Evolutionary conservation across 1,140 invertebrate species (phyloP), one percentile per base, ranked within the genome.

Genomic region (Microplitis demolitor): DNA sequence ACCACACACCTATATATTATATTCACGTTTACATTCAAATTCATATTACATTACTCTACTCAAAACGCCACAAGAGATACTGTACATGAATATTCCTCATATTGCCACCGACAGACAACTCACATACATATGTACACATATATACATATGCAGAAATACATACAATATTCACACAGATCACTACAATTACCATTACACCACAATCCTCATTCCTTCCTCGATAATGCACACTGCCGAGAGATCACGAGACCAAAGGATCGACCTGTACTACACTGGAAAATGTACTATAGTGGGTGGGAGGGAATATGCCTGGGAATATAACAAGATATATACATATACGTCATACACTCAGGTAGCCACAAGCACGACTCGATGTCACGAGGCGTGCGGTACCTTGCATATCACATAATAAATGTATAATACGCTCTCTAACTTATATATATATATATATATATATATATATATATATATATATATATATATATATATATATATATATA

Each of bases 341-440:
- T 70, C 69, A 70, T 70, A 70, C 39, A 70, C 69, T 63, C 69
- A 16, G 24, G 63, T 70, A 31, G 60, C 69, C 69, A 70, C 58
- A 69, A 69, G 67, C 67, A 70, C 69, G 60, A 70, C 69, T 53
- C 60, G 69, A 70, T 70, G 60, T 61, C 60, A 70, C 69, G 69
- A 63, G 69, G 58, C 69, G 69, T 70, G 69, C 45, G 56, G 35
- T 69, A 61, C 56, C 60, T 63, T 62, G 69, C 62, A 70, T 70
- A 58, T 71, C 69, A 62, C 69, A 71, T 71, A 66, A 58, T 71
- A 66, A 66, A 71, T 71, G 69, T 45, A 11, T 45, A 45, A 45
- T 45, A 45, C 39, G 39, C 39, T 45, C 39, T 45, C 39, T 45
- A 5, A 45, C 39, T 45, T 11, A 61, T 71, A 16, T 71, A 14